phyloP scores from a whole-genome alignment of 2,888 invertebrate species.

The Toxonevra muliebris region DNA sequence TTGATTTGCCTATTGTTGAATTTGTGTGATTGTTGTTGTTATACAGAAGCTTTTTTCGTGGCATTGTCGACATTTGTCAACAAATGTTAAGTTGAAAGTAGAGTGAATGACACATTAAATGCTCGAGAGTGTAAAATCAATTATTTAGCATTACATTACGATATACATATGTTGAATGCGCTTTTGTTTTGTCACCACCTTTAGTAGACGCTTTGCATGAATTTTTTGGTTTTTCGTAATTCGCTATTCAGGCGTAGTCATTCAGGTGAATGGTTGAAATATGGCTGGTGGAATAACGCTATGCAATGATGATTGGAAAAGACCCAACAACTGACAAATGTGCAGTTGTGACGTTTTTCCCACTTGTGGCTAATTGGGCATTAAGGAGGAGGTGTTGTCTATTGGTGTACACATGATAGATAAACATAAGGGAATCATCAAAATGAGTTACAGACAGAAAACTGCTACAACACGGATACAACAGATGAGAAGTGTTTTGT shows the following conservation, averaged over 20 bases:
- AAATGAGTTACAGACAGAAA: too few relatives aligned
- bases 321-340: too few relatives aligned
- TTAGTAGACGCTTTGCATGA: not conserved
- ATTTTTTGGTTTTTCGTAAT: too few relatives aligned
- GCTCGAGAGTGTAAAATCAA: constrained; percentile 48
- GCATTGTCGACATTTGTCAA: constrained; percentile 26
- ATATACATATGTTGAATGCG: constrained; percentile 28
- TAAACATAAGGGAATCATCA: too few relatives aligned
- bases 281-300: too few relatives aligned
- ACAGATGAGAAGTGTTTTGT: too few relatives aligned
- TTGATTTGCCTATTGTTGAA: constrained; percentile 35
- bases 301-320: too few relatives aligned
- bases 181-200: constrained; percentile 24
- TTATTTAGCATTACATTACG: constrained; percentile 46
- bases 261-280: too few relatives aligned
- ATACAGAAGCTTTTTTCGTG: not conserved
- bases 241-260: too few relatives aligned
- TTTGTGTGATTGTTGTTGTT: not conserved
- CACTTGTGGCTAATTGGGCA: constrained; percentile 31
- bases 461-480: too few relatives aligned
- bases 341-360: not conserved
- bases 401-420: too few relatives aligned
- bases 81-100: constrained; percentile 31
- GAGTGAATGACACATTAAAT: constrained; percentile 41
- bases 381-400: not conserved